These are phyloP conservation scores for Pogonus chalceus DNA, from an alignment of 1,140 invertebrate species.

Conservation along the genomic window DNA sequence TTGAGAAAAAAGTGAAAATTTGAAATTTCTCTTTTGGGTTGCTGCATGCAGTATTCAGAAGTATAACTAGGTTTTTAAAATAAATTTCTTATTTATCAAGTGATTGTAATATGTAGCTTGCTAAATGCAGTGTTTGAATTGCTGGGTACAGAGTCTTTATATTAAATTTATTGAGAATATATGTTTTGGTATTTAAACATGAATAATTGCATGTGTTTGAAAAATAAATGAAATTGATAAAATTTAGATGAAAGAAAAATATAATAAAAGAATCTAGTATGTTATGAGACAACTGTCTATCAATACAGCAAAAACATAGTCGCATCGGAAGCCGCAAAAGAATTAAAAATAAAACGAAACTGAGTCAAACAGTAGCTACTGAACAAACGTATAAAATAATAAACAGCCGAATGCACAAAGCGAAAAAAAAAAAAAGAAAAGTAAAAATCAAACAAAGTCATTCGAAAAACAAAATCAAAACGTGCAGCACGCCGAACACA, in stretches of 20 bases:
- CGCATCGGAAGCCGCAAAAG: background rate
- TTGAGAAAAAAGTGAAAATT: too few species aligned
- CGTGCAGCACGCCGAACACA: background rate
- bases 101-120: too few species aligned
- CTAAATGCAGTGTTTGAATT: too few species aligned
- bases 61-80: too few species aligned
- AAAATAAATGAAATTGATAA: background rate
- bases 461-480: conserved; percentile 1
- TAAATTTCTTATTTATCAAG: too few species aligned
- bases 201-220: too few species aligned
- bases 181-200: too few species aligned
- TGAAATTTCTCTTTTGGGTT: too few species aligned
- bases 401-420: background rate
- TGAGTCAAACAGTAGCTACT: background rate
- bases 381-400: background rate
- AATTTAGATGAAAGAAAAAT: background rate
- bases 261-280: background rate
- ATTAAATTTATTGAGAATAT: too few species aligned
- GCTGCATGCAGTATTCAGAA: too few species aligned
- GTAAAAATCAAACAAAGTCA: background rate
- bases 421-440: background rate
- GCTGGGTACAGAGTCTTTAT: too few species aligned
- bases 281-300: background rate
- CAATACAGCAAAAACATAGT: background rate
- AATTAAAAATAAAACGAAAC: background rate